These are phyloP conservation scores for Morpho achilles DNA, from an alignment of 2,888 invertebrate species.

Conservation along the genomic window DNA sequence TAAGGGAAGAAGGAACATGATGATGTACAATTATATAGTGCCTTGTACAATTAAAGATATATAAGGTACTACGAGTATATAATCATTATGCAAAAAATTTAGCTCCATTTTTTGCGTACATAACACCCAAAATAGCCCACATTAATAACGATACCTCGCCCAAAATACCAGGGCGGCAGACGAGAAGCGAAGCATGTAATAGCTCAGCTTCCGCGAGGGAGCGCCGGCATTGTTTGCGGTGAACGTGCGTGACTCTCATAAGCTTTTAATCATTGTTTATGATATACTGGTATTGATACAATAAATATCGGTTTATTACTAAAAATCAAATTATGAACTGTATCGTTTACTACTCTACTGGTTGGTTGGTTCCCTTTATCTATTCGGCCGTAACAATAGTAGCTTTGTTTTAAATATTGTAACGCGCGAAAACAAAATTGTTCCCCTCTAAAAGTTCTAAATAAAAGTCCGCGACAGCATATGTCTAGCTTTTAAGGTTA, in stretches of 20 bases:
- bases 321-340: constrained; percentile 2
- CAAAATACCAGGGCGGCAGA: constrained; percentile 37
- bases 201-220: constrained; percentile 64
- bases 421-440: no score
- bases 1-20: no score
- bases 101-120: neutral
- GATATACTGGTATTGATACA: constrained; percentile 15
- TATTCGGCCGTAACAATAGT: no score
- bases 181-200: constrained; percentile 60
- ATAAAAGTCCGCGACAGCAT: no score
- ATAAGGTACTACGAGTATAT: no score
- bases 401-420: no score
- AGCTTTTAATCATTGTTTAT: constrained; percentile 24
- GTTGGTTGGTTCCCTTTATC: no score
- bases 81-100: no score
- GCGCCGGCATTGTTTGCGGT: constrained; percentile 49
- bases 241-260: constrained; percentile 49
- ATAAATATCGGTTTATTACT: constrained; percentile 15
- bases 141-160: constrained; percentile 13
- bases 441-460: no score
- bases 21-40: no score
- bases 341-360: neutral
- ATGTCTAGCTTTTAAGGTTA: no score
- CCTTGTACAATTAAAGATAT: no score
- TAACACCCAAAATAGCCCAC: constrained; percentile 3